Evolutionary conservation across 2,888 invertebrate species (phyloP).

Genomic region (Venustoraphidia nigricollis): DNA sequence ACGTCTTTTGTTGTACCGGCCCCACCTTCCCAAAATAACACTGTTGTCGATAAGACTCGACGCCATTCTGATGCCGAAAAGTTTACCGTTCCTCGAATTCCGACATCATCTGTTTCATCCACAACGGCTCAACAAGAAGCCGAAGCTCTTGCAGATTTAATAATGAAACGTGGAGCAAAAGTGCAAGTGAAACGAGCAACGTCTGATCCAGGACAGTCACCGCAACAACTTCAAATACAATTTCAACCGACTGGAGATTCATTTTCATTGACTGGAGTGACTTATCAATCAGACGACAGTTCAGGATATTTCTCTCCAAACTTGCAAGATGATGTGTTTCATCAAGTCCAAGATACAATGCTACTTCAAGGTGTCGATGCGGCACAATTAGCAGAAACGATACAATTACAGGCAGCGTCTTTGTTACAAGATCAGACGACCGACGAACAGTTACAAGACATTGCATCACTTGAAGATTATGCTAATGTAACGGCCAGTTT

Average conservation of each 20-base stretch:
- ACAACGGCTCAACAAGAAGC: constrained; percentile 45
- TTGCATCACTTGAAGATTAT: constrained; percentile 45
- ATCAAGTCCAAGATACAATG: constrained; percentile 55
- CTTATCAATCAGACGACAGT: constrained; percentile 43
- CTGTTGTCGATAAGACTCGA: constrained; percentile 28
- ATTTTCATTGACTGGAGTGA: constrained; percentile 44
- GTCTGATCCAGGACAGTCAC: constrained; percentile 53
- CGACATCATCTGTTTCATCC: constrained; percentile 27
- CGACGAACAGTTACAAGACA: constrained; percentile 46
- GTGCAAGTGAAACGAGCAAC: constrained; percentile 57
- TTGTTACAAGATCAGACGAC: constrained; percentile 44
- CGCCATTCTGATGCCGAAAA: constrained; percentile 42
- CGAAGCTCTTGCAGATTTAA: constrained; percentile 62
- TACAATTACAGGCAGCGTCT: constrained; percentile 28
- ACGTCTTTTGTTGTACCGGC: constrained; percentile 41
- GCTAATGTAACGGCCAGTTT: constrained; percentile 40
- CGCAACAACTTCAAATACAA: constrained; percentile 38
- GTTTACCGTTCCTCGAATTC: constrained; percentile 29
- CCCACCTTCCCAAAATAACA: constrained; percentile 22
- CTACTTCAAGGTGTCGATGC: constrained; percentile 48
- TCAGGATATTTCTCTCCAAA: constrained; percentile 44
- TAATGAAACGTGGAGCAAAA: constrained; percentile 52
- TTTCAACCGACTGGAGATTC: constrained; percentile 41
- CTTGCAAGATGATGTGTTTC: constrained; percentile 61
- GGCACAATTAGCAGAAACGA: constrained; percentile 32